Conservation (phyloP, 1,140 invertebrate genomes). For the Atta texana region DNA sequence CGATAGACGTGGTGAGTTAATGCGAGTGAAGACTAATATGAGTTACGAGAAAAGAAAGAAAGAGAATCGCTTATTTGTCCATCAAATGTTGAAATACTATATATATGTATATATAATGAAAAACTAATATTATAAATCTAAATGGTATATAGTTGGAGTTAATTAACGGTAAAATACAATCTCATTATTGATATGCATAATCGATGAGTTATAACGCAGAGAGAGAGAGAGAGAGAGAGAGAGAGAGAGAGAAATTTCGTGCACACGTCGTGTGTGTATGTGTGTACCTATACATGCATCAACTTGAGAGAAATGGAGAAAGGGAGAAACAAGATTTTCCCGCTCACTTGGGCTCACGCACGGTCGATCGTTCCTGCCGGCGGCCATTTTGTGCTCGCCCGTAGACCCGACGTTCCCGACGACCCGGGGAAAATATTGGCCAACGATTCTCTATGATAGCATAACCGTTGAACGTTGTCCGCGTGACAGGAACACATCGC, state of each 20-base stretch:
- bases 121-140: constrained; percentile 30
- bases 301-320: constrained; percentile 44
- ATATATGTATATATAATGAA: neutral
- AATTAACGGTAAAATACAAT: constrained; percentile 60
- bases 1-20: neutral
- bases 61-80: neutral
- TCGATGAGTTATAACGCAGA: constrained; percentile 6
- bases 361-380: constrained; percentile 82
- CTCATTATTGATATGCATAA: constrained; percentile 1
- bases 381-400: constrained; percentile 83
- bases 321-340: constrained; percentile 64
- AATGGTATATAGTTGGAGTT: constrained; percentile 12
- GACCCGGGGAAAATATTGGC: constrained; percentile 81
- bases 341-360: constrained; percentile 75
- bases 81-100: neutral
- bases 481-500: constrained; percentile 57
- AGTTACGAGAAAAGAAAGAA: neutral
- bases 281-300: constrained; percentile 5
- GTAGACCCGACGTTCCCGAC: constrained; percentile 77
- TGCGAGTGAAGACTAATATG: neutral
- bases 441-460: constrained; percentile 69
- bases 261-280: neutral
- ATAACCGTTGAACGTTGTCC: neutral
- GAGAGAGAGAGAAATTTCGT: constrained; percentile 35
- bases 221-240: neutral